Evolutionary conservation across 2,888 invertebrate species (phyloP).

Genomic region (Frankliniella intonsa): DNA sequence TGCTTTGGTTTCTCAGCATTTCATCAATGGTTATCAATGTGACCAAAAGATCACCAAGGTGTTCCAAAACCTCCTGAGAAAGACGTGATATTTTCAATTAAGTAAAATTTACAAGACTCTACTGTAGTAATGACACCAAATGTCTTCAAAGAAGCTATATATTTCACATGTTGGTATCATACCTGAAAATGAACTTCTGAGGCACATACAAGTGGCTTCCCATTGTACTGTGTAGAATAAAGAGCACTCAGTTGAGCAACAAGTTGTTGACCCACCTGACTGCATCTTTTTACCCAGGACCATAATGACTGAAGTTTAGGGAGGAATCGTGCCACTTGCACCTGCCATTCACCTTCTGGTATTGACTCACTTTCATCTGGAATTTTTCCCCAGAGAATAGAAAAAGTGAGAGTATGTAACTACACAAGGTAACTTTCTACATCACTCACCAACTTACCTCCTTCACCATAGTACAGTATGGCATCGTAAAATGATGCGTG

Average conservation of each 20-base stretch:
- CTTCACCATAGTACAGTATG: slow-evolving; percentile 65
- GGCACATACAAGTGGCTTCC: slow-evolving; percentile 43
- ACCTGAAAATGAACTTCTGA: slow-evolving; percentile 42
- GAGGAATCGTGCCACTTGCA: not conserved
- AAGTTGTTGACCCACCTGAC: slow-evolving; percentile 65
- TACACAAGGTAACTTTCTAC: not conserved
- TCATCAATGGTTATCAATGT: slow-evolving; percentile 61
- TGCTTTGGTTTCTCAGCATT: slow-evolving; percentile 54
- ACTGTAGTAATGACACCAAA: not conserved
- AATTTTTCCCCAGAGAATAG: not conserved
- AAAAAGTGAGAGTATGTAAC: not conserved
- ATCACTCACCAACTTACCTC: slow-evolving; percentile 42
- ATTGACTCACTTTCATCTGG: not conserved
- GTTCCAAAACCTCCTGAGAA: slow-evolving; percentile 47
- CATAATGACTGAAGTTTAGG: slow-evolving; percentile 48
- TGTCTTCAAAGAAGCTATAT: slow-evolving; percentile 44
- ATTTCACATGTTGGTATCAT: slow-evolving; percentile 43
- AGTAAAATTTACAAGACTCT: not conserved
- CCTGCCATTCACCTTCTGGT: slow-evolving; percentile 3
- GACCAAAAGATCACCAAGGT: slow-evolving; percentile 49
- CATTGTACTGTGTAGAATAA: slow-evolving; percentile 50
- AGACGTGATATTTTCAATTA: not conserved
- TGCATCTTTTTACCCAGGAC: slow-evolving; percentile 64
- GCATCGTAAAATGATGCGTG: slow-evolving; percentile 55
- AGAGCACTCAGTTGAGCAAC: slow-evolving; percentile 71